These are phyloP conservation scores for Carassius gibelio DNA, from an alignment of 2,113 vertebrate species.

Conservation along the genomic window DNA sequence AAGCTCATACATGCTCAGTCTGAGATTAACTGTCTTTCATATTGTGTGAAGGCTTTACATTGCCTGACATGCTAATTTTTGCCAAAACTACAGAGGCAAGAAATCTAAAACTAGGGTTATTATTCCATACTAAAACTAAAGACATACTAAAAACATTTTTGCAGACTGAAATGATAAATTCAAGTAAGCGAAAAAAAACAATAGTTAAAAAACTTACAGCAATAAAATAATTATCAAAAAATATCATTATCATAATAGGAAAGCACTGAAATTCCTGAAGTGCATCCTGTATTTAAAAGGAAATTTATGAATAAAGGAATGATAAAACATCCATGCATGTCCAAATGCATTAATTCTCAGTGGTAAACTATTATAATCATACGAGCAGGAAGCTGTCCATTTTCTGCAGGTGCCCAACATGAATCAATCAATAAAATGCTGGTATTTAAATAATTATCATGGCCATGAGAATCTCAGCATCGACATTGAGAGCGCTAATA, in stretches of 20 bases:
- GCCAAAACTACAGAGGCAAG: not conserved
- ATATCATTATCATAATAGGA: not conserved
- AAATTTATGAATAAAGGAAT: not conserved
- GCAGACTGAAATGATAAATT: not conserved
- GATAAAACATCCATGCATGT: not conserved
- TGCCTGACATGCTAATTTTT: not conserved
- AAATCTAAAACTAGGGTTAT: not conserved
- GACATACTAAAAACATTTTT: not conserved
- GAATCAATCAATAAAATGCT: constrained; percentile 40
- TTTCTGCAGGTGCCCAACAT: constrained; percentile 10
- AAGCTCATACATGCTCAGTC: not conserved
- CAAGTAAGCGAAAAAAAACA: not conserved
- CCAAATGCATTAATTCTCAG: not conserved
- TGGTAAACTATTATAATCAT: not conserved
- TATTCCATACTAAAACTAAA: too few species aligned
- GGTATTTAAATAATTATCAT: constrained; percentile 50
- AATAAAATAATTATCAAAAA: too few species aligned
- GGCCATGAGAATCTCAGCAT: constrained; percentile 46
- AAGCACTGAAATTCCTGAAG: not conserved
- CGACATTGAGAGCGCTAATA: constrained; percentile 5
- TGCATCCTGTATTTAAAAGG: not conserved
- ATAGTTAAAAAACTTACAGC: not conserved
- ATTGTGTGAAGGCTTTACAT: constrained; percentile 16
- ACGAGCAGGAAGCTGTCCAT: not conserved
- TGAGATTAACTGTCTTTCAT: constrained; percentile 10